Conservation (phyloP, 2,797 vertebrate genomes). For the Xenentodon cancila region DNA sequence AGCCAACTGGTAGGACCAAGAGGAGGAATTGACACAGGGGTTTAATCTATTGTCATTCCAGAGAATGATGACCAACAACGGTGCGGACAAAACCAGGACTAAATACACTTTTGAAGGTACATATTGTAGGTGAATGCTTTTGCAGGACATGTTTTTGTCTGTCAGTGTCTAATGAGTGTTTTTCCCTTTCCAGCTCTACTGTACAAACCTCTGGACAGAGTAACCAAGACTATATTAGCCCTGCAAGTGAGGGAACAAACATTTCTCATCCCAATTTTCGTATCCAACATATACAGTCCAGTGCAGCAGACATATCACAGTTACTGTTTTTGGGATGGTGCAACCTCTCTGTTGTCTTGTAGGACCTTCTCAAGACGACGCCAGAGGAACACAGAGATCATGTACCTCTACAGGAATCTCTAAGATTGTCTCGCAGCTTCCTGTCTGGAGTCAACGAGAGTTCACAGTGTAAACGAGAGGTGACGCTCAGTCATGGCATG, state of each 20-base stretch:
- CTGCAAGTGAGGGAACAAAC: constrained; percentile 71
- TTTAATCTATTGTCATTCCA: constrained; percentile 28
- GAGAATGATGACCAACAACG: constrained; percentile 78
- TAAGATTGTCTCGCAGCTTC: constrained; percentile 81
- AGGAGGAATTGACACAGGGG: too few species aligned
- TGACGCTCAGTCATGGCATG: constrained; percentile 78
- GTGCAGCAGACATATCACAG: too few species aligned
- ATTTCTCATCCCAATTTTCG: not conserved
- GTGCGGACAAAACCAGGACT: constrained; percentile 65
- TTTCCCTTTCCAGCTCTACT: constrained; percentile 74
- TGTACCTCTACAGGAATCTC: constrained; percentile 69
- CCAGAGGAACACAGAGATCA: constrained; percentile 72
- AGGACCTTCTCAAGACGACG: constrained; percentile 82
- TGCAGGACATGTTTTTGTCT: not conserved
- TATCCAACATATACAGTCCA: too few species aligned
- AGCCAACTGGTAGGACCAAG: too few species aligned
- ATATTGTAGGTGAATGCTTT: not conserved
- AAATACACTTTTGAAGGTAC: constrained; percentile 82
- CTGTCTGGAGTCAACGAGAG: constrained; percentile 82
- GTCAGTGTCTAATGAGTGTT: constrained; percentile 4
- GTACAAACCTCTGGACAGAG: constrained; percentile 82
- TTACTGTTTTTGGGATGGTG: not conserved
- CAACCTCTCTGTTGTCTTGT: constrained; percentile 2
- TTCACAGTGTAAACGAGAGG: constrained; percentile 74
- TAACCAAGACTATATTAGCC: constrained; percentile 82